A percentile compares a stretch with the other conserved stretches of the same genome.
These are phyloP conservation scores for Muscicapa comitata DNA, from an alignment of 2,797 vertebrate genomes.

Conservation along the genomic window DNA sequence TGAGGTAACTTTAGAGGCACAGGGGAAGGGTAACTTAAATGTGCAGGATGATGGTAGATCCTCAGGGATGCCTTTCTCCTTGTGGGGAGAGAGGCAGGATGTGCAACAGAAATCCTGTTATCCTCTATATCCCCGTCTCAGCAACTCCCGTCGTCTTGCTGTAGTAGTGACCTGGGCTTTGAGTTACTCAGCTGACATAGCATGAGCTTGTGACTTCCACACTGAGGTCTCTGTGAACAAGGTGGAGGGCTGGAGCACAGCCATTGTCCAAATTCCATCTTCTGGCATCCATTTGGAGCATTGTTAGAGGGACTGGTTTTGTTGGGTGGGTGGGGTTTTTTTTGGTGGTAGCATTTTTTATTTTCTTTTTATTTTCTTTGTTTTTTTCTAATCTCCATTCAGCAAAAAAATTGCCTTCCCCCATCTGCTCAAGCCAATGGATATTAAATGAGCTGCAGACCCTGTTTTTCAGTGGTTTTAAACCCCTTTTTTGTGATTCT, in stretches of 20 bases:
- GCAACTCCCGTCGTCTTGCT: rapidly evolving
- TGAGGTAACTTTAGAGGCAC: neutral
- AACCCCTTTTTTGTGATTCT: neutral
- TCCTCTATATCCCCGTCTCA: rapidly evolving
- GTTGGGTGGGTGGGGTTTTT: neutral
- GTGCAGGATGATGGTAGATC: neutral
- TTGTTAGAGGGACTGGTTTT: neutral
- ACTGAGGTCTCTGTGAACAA: rapidly evolving
- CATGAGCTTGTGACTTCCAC: neutral
- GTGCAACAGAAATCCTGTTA: neutral
- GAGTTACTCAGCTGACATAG: neutral
- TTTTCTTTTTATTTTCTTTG: rapidly evolving
- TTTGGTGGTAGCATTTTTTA: neutral
- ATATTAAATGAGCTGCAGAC: neutral
- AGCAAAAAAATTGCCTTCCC: neutral
- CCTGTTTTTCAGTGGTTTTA: neutral
- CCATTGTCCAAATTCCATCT: neutral
- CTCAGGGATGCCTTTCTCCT: neutral
- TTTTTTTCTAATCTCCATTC: neutral
- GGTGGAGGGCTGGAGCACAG: neutral
- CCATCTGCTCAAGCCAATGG: neutral
- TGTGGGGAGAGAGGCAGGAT: neutral
- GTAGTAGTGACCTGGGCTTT: neutral
- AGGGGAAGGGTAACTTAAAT: neutral
- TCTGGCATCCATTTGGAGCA: neutral